Percentiles rank a stretch among this genome's conserved stretches.
phyloP scores from a whole-genome alignment of 2,888 invertebrate species.

The Cryptocephalus moraei region DNA sequence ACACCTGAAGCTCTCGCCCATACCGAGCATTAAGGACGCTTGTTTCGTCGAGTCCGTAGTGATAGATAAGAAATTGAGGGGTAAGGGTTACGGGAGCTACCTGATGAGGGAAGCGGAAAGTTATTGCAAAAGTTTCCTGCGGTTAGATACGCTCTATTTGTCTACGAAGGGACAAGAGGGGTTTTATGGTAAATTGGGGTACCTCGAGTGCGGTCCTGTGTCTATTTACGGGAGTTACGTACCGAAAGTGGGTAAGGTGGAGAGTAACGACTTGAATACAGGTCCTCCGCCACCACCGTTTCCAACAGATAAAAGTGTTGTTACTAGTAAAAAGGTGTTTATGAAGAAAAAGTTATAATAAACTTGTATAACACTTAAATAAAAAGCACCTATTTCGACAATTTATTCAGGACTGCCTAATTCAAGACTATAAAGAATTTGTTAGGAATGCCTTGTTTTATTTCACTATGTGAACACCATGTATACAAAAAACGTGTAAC shows the following conservation, averaged over 20 bases:
- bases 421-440: no score
- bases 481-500: no score
- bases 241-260: constrained; percentile 5
- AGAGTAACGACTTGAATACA: not conserved
- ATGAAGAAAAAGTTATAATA: constrained; percentile 16
- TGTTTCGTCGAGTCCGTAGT: constrained; percentile 79
- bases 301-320: constrained; percentile 6
- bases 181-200: constrained; percentile 67
- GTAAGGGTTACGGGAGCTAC: constrained; percentile 65
- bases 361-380: not conserved
- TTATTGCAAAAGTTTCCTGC: constrained; percentile 53
- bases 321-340: constrained; percentile 12
- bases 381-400: no score
- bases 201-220: constrained; percentile 55
- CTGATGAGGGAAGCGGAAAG: constrained; percentile 66
- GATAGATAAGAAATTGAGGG: constrained; percentile 58
- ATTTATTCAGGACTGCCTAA: no score
- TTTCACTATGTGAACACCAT: no score
- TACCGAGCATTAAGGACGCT: constrained; percentile 57
- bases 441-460: no score
- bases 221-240: constrained; percentile 52
- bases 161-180: constrained; percentile 55
- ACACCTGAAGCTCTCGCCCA: constrained; percentile 67
- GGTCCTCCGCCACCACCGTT: constrained; percentile 17
- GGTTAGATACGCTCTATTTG: constrained; percentile 49